Evolutionary conservation across 2,888 invertebrate species (phyloP).

Genomic region (Oxystoma pomonae): DNA sequence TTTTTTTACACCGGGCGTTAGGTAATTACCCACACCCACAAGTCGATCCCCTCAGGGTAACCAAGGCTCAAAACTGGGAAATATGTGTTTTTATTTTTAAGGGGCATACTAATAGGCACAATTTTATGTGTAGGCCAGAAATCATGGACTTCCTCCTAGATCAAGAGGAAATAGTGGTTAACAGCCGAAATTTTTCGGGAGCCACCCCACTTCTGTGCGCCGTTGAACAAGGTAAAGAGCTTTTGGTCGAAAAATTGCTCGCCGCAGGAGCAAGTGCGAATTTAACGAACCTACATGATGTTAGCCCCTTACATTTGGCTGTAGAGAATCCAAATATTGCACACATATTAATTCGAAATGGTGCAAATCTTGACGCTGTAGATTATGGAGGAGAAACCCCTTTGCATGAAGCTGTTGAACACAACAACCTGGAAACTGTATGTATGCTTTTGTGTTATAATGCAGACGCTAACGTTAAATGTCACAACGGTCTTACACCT

Average conservation of each 20-base stretch:
- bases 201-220: background rate
- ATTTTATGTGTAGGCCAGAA: background rate
- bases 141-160: background rate
- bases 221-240: background rate
- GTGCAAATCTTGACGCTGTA: constrained; percentile 30
- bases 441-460: constrained; percentile 33
- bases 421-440: constrained; percentile 25
- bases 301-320: background rate
- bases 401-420: constrained; percentile 29
- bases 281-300: background rate
- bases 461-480: constrained; percentile 28
- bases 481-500: constrained; percentile 26
- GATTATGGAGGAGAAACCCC: constrained; percentile 29
- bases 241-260: background rate
- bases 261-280: background rate
- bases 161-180: background rate
- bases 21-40: too few relatives aligned
- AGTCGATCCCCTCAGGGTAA: too few relatives aligned
- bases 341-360: constrained; percentile 26
- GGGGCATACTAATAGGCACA: too few relatives aligned
- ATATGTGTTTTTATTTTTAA: too few relatives aligned
- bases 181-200: background rate
- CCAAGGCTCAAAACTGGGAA: too few relatives aligned
- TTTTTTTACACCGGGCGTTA: too few relatives aligned
- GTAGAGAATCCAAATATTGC: background rate